phyloP scores from a whole-genome alignment of 2,797 vertebrate genomes.

The Halcyon leucocephala region DNA sequence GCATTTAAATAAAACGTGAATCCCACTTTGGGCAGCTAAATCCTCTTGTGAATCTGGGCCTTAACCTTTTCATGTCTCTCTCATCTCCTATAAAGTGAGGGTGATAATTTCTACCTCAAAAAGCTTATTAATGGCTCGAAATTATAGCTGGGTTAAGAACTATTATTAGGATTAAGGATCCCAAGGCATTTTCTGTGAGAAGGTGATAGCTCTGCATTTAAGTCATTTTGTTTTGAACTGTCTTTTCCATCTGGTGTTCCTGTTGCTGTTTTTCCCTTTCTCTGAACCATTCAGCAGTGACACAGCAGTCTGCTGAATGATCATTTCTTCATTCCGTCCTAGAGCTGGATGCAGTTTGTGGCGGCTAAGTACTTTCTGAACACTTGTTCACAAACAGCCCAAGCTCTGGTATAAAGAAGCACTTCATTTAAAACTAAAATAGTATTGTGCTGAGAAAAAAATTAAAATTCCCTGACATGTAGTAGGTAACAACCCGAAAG shows the following conservation, averaged over 20 bases:
- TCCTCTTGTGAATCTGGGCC: conserved; percentile 32
- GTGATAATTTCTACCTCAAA: conserved; percentile 66
- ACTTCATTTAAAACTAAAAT: neutral
- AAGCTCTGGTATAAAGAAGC: neutral
- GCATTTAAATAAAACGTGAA: neutral
- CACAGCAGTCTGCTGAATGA: neutral
- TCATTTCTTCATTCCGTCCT: neutral
- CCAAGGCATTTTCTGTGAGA: neutral
- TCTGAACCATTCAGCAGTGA: neutral
- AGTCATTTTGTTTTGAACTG: neutral
- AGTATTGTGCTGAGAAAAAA: neutral
- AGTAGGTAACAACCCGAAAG: neutral
- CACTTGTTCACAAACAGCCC: neutral
- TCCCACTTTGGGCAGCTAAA: conserved; percentile 18
- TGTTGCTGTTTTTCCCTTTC: neutral
- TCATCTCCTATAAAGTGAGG: conserved; percentile 19
- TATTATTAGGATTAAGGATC: conserved; percentile 47
- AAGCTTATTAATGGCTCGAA: conserved; percentile 39
- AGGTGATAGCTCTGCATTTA: neutral
- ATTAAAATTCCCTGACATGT: neutral
- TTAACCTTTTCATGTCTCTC: conserved; percentile 9
- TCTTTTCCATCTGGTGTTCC: neutral
- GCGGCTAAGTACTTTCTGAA: neutral
- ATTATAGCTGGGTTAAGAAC: conserved; percentile 30
- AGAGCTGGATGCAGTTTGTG: neutral